Conservation (phyloP, 30 jellyfish, hydroid and myxozoan genomes). For the Aurelia sp. region DNA sequence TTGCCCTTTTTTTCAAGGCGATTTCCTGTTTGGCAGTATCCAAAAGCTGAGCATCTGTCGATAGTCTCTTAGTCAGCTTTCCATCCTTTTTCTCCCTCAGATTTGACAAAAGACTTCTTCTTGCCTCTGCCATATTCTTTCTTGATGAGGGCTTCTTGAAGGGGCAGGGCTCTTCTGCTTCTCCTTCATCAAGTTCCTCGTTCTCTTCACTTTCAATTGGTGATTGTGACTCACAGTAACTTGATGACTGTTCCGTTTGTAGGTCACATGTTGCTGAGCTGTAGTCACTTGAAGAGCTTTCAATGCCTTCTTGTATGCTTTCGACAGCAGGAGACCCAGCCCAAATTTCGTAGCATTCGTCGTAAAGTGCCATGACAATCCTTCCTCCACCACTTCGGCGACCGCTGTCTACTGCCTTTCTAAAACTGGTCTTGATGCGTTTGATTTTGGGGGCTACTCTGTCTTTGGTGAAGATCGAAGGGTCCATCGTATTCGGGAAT, state of each 20-base stretch:
- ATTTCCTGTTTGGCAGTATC: background rate
- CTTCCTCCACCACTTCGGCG: conserved; percentile 62
- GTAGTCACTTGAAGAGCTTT: conserved; percentile 1
- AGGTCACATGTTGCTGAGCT: background rate
- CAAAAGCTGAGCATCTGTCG: conserved; percentile 1
- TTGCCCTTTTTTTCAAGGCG: background rate
- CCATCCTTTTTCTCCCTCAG: background rate
- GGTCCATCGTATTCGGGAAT: background rate
- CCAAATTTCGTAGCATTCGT: conserved; percentile 15
- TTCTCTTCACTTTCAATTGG: background rate
- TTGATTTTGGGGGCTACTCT: conserved; percentile 38
- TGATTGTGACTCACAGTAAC: background rate
- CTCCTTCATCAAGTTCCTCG: background rate
- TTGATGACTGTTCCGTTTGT: background rate
- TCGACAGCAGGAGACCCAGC: conserved; percentile 65
- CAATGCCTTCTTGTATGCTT: conserved; percentile 39
- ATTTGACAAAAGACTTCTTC: background rate
- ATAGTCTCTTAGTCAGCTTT: background rate
- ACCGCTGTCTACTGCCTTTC: conserved; percentile 55
- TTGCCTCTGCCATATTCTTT: conserved; percentile 1
- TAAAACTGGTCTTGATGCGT: conserved; percentile 22
- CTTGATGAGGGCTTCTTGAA: background rate
- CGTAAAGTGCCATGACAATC: conserved; percentile 20
- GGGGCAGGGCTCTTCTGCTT: background rate
- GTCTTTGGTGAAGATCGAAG: background rate